A percentile compares a stretch with the other conserved stretches of the same genome.
phyloP scores from a whole-genome alignment of 2,888 invertebrate species.

The Polyploca ridens region DNA sequence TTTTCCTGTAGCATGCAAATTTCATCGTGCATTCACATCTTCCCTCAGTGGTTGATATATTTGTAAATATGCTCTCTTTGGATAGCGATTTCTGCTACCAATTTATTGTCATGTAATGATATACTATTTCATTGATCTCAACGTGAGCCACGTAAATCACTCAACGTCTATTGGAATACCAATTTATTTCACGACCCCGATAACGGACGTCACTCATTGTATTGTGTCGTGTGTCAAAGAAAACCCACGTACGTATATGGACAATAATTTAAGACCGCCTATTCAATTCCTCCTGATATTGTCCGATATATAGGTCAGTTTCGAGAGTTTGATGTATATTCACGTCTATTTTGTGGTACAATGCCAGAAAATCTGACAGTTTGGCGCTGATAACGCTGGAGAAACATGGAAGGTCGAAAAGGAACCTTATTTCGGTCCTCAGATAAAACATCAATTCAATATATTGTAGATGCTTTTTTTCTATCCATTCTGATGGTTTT shows the following conservation, averaged over 20 bases:
- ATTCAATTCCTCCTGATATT: constrained; percentile 52
- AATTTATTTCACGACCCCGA: constrained; percentile 51
- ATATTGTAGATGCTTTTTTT: neutral
- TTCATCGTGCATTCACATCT: neutral
- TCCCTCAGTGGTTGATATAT: neutral
- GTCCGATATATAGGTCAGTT: constrained; percentile 48
- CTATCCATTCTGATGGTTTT: neutral
- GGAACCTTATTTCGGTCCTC: neutral
- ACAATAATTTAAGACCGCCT: constrained; percentile 60
- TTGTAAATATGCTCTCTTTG: neutral
- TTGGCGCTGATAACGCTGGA: constrained; percentile 1
- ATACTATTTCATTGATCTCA: constrained; percentile 21
- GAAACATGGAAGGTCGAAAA: constrained; percentile 7
- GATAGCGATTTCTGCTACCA: neutral
- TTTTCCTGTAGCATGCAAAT: neutral
- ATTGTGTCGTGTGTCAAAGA: constrained; percentile 51
- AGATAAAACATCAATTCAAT: constrained; percentile 1
- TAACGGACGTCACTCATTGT: constrained; percentile 51
- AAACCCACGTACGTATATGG: constrained; percentile 30
- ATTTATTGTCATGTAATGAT: neutral
- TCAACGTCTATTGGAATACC: constrained; percentile 40
- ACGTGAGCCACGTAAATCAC: constrained; percentile 43
- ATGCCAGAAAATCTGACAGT: constrained; percentile 16
- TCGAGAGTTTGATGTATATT: constrained; percentile 41
- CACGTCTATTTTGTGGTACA: constrained; percentile 37